phyloP scores from a whole-genome alignment of 1,140 invertebrate species.

The Acromyrmex charruanus region DNA sequence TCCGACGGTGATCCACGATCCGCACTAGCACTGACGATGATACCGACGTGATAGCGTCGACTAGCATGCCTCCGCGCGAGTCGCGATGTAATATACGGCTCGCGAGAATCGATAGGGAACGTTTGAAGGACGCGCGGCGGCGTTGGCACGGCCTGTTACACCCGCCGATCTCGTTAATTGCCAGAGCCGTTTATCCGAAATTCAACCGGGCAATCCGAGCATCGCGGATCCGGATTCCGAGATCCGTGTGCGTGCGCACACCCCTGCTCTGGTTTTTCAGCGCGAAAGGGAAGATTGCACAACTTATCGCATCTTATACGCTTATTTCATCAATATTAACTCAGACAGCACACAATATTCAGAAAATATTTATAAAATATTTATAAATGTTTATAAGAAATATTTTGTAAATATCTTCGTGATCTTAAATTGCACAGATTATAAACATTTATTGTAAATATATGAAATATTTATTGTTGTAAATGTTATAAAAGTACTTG shows the following conservation, averaged over 20 bases:
- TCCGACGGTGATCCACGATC: not conserved
- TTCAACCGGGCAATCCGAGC: not conserved
- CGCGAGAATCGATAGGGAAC: slow-evolving; percentile 84
- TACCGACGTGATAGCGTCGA: slow-evolving; percentile 59
- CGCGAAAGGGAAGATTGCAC: too few relatives aligned
- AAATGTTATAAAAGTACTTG: too few relatives aligned
- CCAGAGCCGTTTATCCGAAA: not conserved
- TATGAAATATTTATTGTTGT: too few relatives aligned
- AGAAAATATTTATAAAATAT: too few relatives aligned
- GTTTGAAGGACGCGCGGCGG: slow-evolving; percentile 77
- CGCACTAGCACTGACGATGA: slow-evolving; percentile 7
- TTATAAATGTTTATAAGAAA: too few relatives aligned
- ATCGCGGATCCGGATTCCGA: not conserved
- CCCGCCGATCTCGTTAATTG: slow-evolving; percentile 54
- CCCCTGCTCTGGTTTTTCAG: too few relatives aligned
- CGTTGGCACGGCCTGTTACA: slow-evolving; percentile 64
- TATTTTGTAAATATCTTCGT: too few relatives aligned
- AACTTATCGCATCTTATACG: too few relatives aligned
- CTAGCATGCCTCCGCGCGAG: slow-evolving; percentile 66
- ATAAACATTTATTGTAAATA: too few relatives aligned
- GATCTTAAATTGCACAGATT: too few relatives aligned
- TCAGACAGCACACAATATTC: too few relatives aligned
- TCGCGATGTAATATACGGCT: slow-evolving; percentile 86
- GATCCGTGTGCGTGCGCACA: not conserved
- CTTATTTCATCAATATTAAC: too few relatives aligned